Percentiles rank a stretch among this genome's conserved stretches.
Conservation (phyloP, 2,888 invertebrate species). For the Gisinianus flammeolus region DNA sequence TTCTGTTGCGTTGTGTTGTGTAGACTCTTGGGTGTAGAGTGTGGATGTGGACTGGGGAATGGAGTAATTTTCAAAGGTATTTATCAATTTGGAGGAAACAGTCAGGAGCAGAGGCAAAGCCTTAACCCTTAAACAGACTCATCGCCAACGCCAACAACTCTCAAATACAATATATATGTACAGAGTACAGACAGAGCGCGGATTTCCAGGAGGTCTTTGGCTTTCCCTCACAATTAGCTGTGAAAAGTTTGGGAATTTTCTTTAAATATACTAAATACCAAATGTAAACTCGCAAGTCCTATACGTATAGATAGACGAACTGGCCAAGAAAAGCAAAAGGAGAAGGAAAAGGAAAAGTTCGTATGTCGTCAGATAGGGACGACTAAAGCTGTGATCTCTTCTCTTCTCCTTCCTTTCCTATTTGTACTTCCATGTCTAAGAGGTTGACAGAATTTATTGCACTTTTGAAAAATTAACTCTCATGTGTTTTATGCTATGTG, state of each 20-base stretch:
- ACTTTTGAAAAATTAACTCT: constrained; percentile 44
- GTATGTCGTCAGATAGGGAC: background rate
- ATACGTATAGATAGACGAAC: background rate
- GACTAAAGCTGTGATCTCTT: background rate
- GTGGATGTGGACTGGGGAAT: background rate
- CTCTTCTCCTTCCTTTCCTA: background rate
- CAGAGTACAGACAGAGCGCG: background rate
- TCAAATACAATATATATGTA: background rate
- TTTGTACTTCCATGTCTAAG: background rate
- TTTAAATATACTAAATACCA: no score
- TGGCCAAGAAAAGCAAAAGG: background rate
- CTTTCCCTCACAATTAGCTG: background rate
- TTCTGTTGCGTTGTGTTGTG: no score
- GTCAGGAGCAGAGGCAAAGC: background rate
- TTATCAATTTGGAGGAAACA: background rate
- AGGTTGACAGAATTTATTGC: constrained; percentile 42
- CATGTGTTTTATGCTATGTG: constrained; percentile 14
- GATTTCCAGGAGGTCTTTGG: background rate
- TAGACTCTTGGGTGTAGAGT: no score
- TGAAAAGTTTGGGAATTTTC: background rate
- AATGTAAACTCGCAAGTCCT: no score
- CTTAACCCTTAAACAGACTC: background rate
- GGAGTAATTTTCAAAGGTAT: background rate
- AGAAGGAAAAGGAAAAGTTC: background rate
- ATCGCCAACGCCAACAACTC: background rate